A percentile compares a stretch with the other conserved stretches of the same genome.
These are phyloP conservation scores for Enteromius afrohamiltoni DNA, from an alignment of 2,797 vertebrate species.

Conservation along the genomic window DNA sequence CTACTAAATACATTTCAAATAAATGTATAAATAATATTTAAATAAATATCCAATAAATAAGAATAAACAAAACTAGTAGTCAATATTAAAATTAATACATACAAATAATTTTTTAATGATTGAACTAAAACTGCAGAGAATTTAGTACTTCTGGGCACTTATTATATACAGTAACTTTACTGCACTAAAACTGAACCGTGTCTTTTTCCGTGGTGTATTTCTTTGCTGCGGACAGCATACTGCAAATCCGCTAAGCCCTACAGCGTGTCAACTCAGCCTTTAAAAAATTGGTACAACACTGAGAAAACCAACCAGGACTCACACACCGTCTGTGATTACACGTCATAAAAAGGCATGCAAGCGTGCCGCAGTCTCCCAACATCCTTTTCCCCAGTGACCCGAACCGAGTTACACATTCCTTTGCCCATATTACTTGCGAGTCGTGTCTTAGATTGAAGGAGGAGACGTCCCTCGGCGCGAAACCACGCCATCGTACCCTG, in stretches of 20 bases:
- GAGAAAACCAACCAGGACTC: slow-evolving; percentile 4
- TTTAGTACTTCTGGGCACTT: neutral
- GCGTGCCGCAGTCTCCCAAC: slow-evolving; percentile 9
- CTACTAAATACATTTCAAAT: neutral
- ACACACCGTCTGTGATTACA: slow-evolving; percentile 30
- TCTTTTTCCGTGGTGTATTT: neutral
- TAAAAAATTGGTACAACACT: slow-evolving; percentile 9
- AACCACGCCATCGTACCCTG: slow-evolving; percentile 3
- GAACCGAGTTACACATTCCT: neutral
- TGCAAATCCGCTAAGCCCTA: slow-evolving; percentile 33
- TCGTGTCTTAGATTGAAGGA: neutral
- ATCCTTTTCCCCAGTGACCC: neutral
- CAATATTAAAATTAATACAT: too few species aligned
- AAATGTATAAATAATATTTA: neutral
- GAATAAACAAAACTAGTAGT: neutral
- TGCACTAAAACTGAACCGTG: slow-evolving; percentile 10
- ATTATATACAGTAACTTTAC: neutral
- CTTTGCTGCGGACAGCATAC: neutral
- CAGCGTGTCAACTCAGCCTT: slow-evolving; percentile 13
- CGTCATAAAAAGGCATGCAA: slow-evolving; percentile 17
- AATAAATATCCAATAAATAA: neutral
- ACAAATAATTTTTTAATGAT: too few species aligned
- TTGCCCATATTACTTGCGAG: neutral
- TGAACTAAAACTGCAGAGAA: too few species aligned
- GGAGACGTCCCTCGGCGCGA: neutral